These are phyloP conservation scores for Malthinus seriepunctatus DNA, from an alignment of 2,888 invertebrate species.

Conservation along the genomic window DNA sequence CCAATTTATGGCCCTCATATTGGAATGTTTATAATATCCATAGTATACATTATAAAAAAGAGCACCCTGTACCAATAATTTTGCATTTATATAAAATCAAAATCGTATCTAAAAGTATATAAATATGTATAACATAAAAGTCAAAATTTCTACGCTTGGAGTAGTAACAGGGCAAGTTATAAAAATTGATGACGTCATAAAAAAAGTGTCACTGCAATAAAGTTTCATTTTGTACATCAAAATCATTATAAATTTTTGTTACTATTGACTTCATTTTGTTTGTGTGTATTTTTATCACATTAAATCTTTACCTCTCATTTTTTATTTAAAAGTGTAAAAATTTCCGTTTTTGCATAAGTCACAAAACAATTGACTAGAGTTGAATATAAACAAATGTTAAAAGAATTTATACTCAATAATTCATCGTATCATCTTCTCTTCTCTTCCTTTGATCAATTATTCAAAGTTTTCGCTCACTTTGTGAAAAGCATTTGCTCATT, in stretches of 20 bases:
- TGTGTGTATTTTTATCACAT: background rate
- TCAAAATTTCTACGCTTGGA: slow-evolving; percentile 19
- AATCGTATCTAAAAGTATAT: slow-evolving; percentile 19
- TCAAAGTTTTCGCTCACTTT: slow-evolving; percentile 48
- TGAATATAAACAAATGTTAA: slow-evolving; percentile 46
- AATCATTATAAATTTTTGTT: slow-evolving; percentile 22
- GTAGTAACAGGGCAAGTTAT: slow-evolving; percentile 31
- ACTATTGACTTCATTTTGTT: too few species aligned
- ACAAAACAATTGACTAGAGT: slow-evolving; percentile 40
- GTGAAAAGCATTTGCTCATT: slow-evolving; percentile 42
- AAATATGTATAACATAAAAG: slow-evolving; percentile 25
- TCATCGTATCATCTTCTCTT: slow-evolving; percentile 43
- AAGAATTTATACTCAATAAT: slow-evolving; percentile 50
- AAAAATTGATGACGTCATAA: slow-evolving; percentile 19
- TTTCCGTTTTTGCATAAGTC: slow-evolving; percentile 21
- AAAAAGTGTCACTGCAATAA: slow-evolving; percentile 34
- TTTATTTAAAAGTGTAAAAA: too few species aligned
- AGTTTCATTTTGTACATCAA: slow-evolving; percentile 31
- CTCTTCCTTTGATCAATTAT: slow-evolving; percentile 50
- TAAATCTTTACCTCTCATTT: background rate
- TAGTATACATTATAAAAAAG: too few species aligned
- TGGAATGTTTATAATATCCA: too few species aligned
- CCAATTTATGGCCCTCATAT: too few species aligned
- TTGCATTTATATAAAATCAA: slow-evolving; percentile 2
- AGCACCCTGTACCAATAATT: background rate